Percentiles rank a stretch among this genome's conserved stretches.
phyloP scores from a whole-genome alignment of 2,113 vertebrate genomes.

The Myotis lucifugus region DNA sequence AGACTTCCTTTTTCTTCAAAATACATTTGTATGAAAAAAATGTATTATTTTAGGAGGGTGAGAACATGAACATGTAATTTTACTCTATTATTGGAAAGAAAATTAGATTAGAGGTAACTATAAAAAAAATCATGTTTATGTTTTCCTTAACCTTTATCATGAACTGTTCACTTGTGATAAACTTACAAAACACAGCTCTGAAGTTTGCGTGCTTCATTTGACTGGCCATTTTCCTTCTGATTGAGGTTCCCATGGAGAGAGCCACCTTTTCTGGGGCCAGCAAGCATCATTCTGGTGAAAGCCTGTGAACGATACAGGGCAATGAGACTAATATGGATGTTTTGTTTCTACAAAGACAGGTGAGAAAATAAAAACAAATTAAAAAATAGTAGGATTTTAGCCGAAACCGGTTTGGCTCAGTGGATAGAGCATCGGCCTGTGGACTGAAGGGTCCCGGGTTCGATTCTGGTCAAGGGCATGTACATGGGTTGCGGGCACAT shows the following conservation, averaged over 20 bases:
- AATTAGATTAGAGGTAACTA: not conserved
- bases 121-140: conserved; percentile 20
- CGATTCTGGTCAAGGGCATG: no score
- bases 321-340: not conserved
- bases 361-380: conserved; percentile 62
- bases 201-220: not conserved
- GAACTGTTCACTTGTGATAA: not conserved
- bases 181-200: not conserved
- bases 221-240: not conserved
- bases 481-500: no score
- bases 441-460: no score
- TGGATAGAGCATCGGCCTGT: no score
- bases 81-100: not conserved
- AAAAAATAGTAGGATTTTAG: conserved; percentile 21
- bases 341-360: not conserved
- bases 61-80: not conserved
- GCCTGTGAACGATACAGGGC: not conserved
- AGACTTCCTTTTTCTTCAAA: not conserved
- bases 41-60: not conserved
- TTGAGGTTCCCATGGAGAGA: not conserved
- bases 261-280: not conserved
- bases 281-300: not conserved
- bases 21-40: not conserved
- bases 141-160: not conserved
- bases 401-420: no score